Conservation (phyloP, 1,140 invertebrate species). For the Pemphigus obesinymphae region DNA sequence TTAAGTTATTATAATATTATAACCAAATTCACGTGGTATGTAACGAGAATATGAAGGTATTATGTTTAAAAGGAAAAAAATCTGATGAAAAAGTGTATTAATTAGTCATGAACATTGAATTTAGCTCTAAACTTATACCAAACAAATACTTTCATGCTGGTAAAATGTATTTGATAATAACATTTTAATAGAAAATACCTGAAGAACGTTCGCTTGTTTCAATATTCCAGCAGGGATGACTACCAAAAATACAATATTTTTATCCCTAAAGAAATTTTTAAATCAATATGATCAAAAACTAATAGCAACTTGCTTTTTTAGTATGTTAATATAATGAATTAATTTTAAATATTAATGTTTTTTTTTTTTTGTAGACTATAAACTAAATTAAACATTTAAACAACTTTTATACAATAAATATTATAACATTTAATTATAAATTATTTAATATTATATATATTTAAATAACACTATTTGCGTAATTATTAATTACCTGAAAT, state of each 20-base stretch:
- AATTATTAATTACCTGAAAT: constrained; percentile 64
- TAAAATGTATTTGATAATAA: constrained; percentile 7
- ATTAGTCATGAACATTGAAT: neutral
- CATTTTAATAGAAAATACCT: neutral
- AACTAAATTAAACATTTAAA: neutral
- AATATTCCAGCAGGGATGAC: neutral
- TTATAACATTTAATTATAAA: neutral
- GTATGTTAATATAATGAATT: neutral
- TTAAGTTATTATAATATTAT: neutral
- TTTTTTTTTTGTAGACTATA: neutral
- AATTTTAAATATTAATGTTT: neutral
- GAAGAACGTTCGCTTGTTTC: neutral
- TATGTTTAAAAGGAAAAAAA: neutral
- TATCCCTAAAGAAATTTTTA: constrained; percentile 21
- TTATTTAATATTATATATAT: neutral
- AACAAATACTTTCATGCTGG: constrained; percentile 18
- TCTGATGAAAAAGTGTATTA: neutral
- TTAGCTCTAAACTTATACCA: neutral
- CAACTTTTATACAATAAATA: neutral
- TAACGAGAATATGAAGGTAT: neutral
- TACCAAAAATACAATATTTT: constrained; percentile 9
- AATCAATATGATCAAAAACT: neutral
- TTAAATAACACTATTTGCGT: neutral
- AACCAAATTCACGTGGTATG: neutral
- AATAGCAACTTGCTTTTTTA: neutral